phyloP scores from a whole-genome alignment of 2,888 invertebrate genomes.

The Lepidochrysops patricia region DNA sequence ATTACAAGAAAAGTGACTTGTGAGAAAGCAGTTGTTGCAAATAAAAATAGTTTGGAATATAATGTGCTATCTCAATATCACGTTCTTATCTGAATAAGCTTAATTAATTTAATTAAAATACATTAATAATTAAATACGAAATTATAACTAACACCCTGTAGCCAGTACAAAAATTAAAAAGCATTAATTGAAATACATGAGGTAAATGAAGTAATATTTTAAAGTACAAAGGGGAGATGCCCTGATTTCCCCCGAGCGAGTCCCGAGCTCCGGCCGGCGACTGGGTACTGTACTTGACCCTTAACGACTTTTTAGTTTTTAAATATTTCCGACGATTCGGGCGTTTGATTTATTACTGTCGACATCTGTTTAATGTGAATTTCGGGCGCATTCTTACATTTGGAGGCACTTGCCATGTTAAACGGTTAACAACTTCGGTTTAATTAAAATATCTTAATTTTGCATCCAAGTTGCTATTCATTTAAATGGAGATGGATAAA shows the following conservation, averaged over 20 bases:
- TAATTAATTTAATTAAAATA: no score
- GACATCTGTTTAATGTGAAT: neutral
- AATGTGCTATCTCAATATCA: no score
- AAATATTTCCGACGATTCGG: neutral
- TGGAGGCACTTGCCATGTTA: neutral
- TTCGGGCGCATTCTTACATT: neutral
- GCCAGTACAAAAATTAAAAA: neutral
- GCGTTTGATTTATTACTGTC: neutral
- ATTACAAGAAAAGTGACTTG: no score
- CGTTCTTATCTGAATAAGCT: no score
- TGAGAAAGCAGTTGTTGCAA: no score
- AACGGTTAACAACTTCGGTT: neutral
- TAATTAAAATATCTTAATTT: neutral
- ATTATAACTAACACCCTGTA: neutral
- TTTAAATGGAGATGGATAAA: neutral
- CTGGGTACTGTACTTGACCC: constrained; percentile 14
- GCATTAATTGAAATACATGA: neutral
- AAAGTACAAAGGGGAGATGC: constrained; percentile 30
- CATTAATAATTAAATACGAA: no score
- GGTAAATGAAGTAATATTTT: constrained; percentile 31
- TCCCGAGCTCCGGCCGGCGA: constrained; percentile 33
- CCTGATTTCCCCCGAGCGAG: constrained; percentile 50
- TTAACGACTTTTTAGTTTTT: constrained; percentile 3
- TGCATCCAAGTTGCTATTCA: neutral
- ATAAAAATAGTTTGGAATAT: no score